These are phyloP conservation scores for Leistus spinibarbis DNA, from an alignment of 2,888 invertebrate species.

Conservation along the genomic window DNA sequence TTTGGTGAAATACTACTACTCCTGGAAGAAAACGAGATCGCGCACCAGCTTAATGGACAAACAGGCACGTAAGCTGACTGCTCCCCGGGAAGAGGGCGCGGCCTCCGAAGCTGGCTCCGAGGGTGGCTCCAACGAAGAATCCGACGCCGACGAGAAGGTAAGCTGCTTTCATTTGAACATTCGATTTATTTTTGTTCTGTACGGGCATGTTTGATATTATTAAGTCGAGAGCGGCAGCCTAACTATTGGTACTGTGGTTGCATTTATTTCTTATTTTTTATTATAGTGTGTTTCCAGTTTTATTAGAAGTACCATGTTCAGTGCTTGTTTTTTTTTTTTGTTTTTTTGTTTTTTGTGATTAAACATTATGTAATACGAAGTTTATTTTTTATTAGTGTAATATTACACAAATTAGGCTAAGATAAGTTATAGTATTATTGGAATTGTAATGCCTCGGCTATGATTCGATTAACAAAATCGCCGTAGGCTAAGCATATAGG, in stretches of 20 bases:
- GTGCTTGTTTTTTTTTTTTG: neutral
- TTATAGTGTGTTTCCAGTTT: constrained; percentile 12
- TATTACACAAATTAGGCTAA: neutral
- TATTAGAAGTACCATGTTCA: constrained; percentile 14
- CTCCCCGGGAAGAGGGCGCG: constrained; percentile 71
- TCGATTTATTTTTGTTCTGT: neutral
- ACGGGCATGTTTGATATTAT: neutral
- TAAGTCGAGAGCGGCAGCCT: constrained; percentile 4
- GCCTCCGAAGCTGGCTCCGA: constrained; percentile 83
- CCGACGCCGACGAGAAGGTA: constrained; percentile 91
- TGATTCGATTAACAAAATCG: too few relatives aligned
- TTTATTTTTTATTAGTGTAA: constrained; percentile 3
- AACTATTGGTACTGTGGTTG: constrained; percentile 22
- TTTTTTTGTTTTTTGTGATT: neutral
- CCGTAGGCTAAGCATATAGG: too few relatives aligned
- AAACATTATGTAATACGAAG: neutral
- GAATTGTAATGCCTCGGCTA: neutral
- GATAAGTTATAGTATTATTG: neutral
- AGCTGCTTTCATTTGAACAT: too few relatives aligned
- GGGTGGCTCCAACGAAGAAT: constrained; percentile 83
- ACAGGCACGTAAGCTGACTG: constrained; percentile 72
- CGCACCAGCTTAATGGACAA: constrained; percentile 93
- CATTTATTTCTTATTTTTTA: constrained; percentile 13
- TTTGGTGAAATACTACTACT: constrained; percentile 96
- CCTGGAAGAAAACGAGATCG: constrained; percentile 96